phyloP scores from a whole-genome alignment of 2,888 invertebrate genomes.

The Mimas tiliae region DNA sequence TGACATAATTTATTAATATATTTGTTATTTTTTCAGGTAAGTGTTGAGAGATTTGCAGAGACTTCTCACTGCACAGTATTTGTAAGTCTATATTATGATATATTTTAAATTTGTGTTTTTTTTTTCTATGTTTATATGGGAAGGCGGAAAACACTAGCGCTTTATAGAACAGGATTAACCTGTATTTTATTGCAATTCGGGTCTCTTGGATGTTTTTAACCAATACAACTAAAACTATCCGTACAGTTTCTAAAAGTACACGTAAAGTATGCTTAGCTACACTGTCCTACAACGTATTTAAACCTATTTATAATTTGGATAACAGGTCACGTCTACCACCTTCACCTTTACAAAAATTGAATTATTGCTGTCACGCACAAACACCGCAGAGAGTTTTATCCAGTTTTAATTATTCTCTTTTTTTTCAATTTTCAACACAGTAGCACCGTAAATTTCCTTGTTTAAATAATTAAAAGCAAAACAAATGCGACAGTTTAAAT shows the following conservation, averaged over 20 bases:
- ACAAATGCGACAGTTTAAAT: constrained; percentile 31
- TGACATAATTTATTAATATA: constrained; percentile 3
- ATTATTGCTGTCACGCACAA: neutral
- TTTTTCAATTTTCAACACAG: neutral
- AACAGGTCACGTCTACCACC: neutral
- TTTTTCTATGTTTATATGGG: neutral
- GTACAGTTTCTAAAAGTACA: no score
- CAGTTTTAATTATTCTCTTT: neutral
- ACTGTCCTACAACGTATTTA: no score
- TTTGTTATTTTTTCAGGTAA: constrained; percentile 45
- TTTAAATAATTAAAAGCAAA: constrained; percentile 27
- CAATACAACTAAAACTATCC: neutral
- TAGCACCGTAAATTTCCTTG: neutral
- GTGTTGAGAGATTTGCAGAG: constrained; percentile 30
- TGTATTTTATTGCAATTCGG: neutral
- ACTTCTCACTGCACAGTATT: neutral
- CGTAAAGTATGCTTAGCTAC: no score
- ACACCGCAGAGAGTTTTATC: neutral
- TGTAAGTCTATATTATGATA: constrained; percentile 7
- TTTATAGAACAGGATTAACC: neutral
- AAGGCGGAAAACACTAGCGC: neutral
- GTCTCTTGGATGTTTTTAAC: neutral
- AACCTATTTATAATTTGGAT: neutral
- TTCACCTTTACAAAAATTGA: neutral
- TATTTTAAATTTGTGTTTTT: neutral